phyloP scores from a whole-genome alignment of 2,113 vertebrate species.

The Pseudonaja textilis region DNA sequence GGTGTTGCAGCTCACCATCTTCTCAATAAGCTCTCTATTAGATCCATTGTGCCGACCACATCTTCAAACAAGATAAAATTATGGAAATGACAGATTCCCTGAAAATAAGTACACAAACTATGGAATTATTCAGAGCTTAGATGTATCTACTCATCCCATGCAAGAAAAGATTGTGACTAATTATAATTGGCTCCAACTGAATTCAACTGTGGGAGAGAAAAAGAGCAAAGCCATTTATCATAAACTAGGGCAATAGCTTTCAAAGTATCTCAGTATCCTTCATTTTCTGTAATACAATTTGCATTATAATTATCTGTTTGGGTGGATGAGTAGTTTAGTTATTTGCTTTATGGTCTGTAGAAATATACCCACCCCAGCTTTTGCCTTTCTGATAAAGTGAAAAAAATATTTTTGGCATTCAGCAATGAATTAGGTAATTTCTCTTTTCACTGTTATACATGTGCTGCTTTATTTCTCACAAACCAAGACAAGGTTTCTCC shows the following conservation, averaged over 20 bases:
- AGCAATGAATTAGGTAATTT: not conserved
- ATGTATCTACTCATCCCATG: not conserved
- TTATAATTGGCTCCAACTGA: not conserved
- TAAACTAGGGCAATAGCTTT: not conserved
- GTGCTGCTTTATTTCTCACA: not conserved
- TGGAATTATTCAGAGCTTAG: not conserved
- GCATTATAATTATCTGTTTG: not conserved
- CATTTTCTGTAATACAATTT: not conserved
- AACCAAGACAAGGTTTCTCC: no score
- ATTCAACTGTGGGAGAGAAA: not conserved
- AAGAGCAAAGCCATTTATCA: not conserved
- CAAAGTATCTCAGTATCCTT: not conserved
- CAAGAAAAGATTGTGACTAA: not conserved
- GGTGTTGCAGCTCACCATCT: not conserved
- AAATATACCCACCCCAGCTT: not conserved
- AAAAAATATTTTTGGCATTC: not conserved
- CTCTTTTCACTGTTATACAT: not conserved
- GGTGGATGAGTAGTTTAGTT: not conserved
- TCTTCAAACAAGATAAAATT: not conserved
- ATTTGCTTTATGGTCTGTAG: not conserved
- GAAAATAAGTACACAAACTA: not conserved
- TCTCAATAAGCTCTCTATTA: not conserved
- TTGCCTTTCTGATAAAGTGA: not conserved
- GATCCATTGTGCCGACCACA: not conserved
- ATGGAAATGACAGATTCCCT: not conserved